phyloP scores from a whole-genome alignment of 2,888 invertebrate species.

The Mesorhabditis sp. region DNA sequence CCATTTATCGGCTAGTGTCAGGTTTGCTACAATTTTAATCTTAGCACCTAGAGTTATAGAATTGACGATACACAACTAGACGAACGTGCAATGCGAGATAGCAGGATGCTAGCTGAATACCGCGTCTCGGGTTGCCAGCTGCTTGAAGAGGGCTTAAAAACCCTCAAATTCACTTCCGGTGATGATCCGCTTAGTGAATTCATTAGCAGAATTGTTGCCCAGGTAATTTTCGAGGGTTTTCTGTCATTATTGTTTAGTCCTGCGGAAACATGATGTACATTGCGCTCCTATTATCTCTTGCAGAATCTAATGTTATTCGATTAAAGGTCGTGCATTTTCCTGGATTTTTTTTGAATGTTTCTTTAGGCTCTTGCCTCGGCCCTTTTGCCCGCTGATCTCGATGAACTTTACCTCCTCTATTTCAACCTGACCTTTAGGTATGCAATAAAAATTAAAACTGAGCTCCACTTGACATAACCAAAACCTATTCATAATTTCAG shows the following conservation, averaged over 20 bases:
- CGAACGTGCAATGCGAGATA: slow-evolving; percentile 45
- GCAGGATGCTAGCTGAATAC: slow-evolving; percentile 34
- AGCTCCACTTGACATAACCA: slow-evolving; percentile 18
- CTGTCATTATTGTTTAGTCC: slow-evolving; percentile 60
- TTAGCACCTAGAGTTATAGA: slow-evolving; percentile 17
- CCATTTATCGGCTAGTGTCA: slow-evolving; percentile 7
- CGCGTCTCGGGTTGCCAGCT: slow-evolving; percentile 16
- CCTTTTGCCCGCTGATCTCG: slow-evolving; percentile 23
- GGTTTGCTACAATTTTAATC: slow-evolving; percentile 7
- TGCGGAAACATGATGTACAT: slow-evolving; percentile 87
- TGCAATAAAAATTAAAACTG: slow-evolving; percentile 1
- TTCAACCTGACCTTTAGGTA: slow-evolving; percentile 23
- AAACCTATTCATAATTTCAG: slow-evolving; percentile 71
- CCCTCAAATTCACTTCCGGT: not conserved
- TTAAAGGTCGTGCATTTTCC: not conserved
- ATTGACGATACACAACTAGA: slow-evolving; percentile 47
- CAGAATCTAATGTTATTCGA: slow-evolving; percentile 65
- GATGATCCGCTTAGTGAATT: not conserved
- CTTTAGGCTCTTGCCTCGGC: slow-evolving; percentile 20
- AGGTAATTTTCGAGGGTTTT: not conserved
- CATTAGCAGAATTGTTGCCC: not conserved
- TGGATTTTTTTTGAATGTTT: too few relatives aligned
- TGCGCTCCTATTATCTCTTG: slow-evolving; percentile 83
- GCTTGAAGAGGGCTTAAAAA: slow-evolving; percentile 5
- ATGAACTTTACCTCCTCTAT: slow-evolving; percentile 26